Percentiles rank a stretch among this genome's conserved stretches.
Conservation (phyloP, 2,888 invertebrate genomes). For the Aphidius colemani region DNA sequence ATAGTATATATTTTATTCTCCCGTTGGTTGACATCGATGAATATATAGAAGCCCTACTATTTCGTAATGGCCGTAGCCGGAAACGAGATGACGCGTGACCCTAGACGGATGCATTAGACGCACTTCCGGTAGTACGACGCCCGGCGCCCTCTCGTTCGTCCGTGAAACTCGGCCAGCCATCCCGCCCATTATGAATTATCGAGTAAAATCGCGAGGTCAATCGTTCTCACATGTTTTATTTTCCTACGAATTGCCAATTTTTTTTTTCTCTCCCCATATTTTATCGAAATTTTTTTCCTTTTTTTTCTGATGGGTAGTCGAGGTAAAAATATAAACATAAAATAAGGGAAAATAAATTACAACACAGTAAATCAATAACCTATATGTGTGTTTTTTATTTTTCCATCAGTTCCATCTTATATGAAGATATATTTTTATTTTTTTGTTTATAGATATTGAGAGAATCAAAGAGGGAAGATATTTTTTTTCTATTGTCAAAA, state of each 20-base stretch:
- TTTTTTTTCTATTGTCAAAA: no score
- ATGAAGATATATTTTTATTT: neutral
- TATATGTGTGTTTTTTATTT: no score
- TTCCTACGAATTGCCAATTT: neutral
- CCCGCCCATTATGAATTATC: conserved; percentile 42
- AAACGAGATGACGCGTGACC: conserved; percentile 59
- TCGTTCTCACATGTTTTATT: conserved; percentile 11
- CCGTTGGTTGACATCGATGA: conserved; percentile 32
- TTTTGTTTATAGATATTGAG: no score
- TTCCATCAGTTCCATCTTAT: no score
- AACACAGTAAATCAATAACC: no score
- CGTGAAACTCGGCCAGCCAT: conserved; percentile 38
- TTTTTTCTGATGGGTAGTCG: neutral
- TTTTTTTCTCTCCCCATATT: no score
- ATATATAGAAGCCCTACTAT: no score
- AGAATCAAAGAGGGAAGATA: no score
- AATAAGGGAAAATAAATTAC: neutral
- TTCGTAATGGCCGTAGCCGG: conserved; percentile 52
- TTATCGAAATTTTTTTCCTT: no score
- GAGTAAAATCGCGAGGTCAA: conserved; percentile 33
- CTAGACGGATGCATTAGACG: conserved; percentile 67
- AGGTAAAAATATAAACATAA: neutral
- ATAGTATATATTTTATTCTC: neutral
- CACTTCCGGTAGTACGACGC: conserved; percentile 63
- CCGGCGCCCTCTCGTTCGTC: conserved; percentile 36